Evolutionary conservation across 2,113 vertebrate genomes (phyloP).

Genomic region (Tragelaphus scriptus): DNA sequence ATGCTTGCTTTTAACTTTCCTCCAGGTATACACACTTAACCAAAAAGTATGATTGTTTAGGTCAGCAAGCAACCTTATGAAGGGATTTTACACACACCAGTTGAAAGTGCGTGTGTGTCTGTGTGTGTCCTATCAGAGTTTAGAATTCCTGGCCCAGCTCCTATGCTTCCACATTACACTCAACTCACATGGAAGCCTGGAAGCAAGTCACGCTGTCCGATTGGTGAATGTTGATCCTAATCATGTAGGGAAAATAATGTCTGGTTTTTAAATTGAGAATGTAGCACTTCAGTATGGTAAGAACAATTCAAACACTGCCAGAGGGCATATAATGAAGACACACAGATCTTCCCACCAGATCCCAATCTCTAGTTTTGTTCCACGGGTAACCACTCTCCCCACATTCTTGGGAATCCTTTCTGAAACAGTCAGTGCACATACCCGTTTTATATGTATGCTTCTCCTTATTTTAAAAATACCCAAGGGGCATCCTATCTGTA

Average conservation of each 20-base stretch:
- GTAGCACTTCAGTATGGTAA: not conserved
- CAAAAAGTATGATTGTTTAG: not conserved
- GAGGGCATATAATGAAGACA: not conserved
- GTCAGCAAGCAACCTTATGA: not conserved
- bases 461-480: not conserved
- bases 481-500: fast-evolving
- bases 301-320: not conserved
- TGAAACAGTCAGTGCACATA: not conserved
- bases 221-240: not conserved
- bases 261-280: not conserved
- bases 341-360: not conserved
- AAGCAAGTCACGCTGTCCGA: not conserved
- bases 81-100: not conserved
- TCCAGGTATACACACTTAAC: not conserved
- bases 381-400: fast-evolving
- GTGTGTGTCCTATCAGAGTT: not conserved
- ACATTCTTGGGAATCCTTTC: not conserved
- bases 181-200: not conserved
- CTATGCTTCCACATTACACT: not conserved
- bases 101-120: not conserved
- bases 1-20: not conserved
- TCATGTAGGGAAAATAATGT: not conserved
- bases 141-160: not conserved
- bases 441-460: not conserved
- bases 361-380: not conserved